Base-by-base conservation (phyloP, 2,797 vertebrate species). In the Peromyscus aztecus region DNA sequence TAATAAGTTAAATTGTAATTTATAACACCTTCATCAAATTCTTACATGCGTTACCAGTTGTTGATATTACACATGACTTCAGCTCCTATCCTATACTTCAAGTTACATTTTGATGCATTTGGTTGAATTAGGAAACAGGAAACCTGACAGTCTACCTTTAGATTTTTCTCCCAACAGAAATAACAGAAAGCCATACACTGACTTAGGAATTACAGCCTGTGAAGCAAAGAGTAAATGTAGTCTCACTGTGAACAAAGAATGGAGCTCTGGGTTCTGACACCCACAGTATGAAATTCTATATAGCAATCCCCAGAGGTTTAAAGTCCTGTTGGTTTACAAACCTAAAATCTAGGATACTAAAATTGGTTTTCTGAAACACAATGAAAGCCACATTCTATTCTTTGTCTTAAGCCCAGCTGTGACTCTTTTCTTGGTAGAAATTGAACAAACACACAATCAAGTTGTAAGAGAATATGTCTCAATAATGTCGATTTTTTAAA, bases 261-360 rank as follows among this genome's bases (percentile, higher is more conserved):
- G 34, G 34, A 43, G 29, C 1, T 8, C 85, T 23, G 4, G 23
- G 10, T 34, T 75, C 27, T 29, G 69, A 80, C 85, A 78, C 3
- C 13, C 81, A 59, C 82, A 73, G 78, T 59, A 37, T 93, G 96
- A 95, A 97, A 97, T 94, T 61, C 84, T 94, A 97, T 91, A 94
- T 17, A 76, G 43, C 75, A 43, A 75, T 95, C 86, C 92, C 76
- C 89, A 87, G n/a, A 87, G 76, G 24, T 40, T 90, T 65, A 75
- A 90, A 75, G 75, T 43, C 91, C 67, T 46, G 49, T 34, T 95
- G 83, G 63, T 34, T 94, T 84, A 87, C 90, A 96, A 95, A 94
- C 95, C 92, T 91, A 95, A 96, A 94, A 96, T 97, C 96, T 94
- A 57, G 4, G 83, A 89, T 94, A 82, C 95, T 96, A 97, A 97